Conservation (phyloP, 2,797 vertebrate genomes). For the Dryobates pubescens region DNA sequence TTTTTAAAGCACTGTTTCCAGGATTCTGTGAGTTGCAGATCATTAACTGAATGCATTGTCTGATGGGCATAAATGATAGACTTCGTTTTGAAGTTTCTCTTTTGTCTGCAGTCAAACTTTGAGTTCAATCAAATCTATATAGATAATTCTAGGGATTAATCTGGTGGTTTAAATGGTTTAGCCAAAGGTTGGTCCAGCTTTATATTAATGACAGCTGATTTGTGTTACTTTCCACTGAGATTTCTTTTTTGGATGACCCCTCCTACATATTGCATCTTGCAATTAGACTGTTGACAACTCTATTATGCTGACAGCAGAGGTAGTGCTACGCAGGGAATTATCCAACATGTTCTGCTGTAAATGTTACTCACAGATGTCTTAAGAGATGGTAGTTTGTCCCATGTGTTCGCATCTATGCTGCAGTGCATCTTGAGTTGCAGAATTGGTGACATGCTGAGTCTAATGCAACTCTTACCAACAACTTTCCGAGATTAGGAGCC, state of each 20-base stretch:
- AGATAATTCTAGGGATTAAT: conserved; percentile 66
- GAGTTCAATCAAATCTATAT: conserved; percentile 60
- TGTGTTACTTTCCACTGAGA: conserved; percentile 57
- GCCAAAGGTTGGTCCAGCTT: conserved; percentile 56
- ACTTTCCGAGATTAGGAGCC: conserved; percentile 75
- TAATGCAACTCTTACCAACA: conserved; percentile 76
- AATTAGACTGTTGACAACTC: conserved; percentile 76
- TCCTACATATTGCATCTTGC: conserved; percentile 47
- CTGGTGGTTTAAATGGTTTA: conserved; percentile 69
- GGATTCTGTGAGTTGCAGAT: conserved; percentile 37
- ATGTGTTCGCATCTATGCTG: conserved; percentile 53
- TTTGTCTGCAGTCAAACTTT: conserved; percentile 51
- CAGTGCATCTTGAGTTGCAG: conserved; percentile 31
- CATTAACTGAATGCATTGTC: conserved; percentile 53
- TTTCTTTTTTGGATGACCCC: conserved; percentile 55
- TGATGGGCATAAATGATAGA: conserved; percentile 41
- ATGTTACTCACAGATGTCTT: conserved; percentile 71
- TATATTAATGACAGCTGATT: conserved; percentile 60
- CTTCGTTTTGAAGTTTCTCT: conserved; percentile 47
- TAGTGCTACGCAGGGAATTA: conserved; percentile 70
- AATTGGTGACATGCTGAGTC: conserved; percentile 68
- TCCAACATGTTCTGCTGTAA: conserved; percentile 50
- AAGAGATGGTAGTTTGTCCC: conserved; percentile 51
- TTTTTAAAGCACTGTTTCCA: conserved; percentile 2
- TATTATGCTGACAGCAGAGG: conserved; percentile 73